Base-by-base conservation (phyloP, 1,140 invertebrate species). In the Drosophila teissieri region DNA sequence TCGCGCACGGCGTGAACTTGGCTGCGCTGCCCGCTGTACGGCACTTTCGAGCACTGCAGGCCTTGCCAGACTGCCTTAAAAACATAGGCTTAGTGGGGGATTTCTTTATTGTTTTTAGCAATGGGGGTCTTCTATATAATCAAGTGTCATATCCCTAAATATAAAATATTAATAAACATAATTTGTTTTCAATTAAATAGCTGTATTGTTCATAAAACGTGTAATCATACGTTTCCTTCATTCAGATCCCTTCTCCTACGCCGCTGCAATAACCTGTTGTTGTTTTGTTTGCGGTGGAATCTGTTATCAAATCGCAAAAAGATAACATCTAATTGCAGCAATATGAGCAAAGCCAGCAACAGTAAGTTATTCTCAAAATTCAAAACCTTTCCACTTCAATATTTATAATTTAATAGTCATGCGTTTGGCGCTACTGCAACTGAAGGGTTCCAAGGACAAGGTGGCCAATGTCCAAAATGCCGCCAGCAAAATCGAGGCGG, bases 381-480 rank as follows among this genome's bases (percentile, higher is more conserved):
- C 12, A 27, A 17, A 48, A 22, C 10, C 37, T 17, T 36, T 3
- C 4, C 27, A 14, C 10, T 3, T 42, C 10, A 15, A 15, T 39
- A 34, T 24, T 42, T 17, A 11, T 45, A 14, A 15, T n/a, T 10
- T 10, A 12, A 11, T 42, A 91, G 88, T 91, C 34, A 83, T 92
- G 80, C 78, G 91, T 11, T 51, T 98, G 63, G 97, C 95, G 15
- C 91, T 98, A 56, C 94, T 98, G 14, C 98, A 99, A 91, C 91
- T 98, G 55, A 93, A 94, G 40, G 96, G 98, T 12, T 94, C 95
- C 0, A 93, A 93, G 39, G 95, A 96, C 74, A 98, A 98, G 92
- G 80, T 90, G 8, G 94, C 94, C 42, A 99, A 98, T 93, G 92
- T 98, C 7, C 91, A 93, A 24, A 94, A 94, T 78, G 97, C 97